Base-by-base conservation (phyloP, 1,140 invertebrate genomes). In the Philotrypesis tridentata region DNA sequence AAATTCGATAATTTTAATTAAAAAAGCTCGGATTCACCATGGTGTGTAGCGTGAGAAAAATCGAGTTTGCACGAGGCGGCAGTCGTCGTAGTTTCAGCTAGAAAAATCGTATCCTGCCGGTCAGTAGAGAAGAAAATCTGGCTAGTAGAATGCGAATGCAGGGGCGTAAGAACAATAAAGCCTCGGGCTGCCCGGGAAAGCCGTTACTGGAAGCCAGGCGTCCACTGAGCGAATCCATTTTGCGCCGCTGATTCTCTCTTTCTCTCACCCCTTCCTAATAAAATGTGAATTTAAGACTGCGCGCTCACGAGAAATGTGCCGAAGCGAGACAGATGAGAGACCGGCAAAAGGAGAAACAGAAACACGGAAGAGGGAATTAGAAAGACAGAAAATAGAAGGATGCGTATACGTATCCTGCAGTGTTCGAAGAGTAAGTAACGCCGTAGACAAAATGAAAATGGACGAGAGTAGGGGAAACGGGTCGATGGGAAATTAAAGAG, bases 141-240 rank as follows among this genome's bases (percentile, higher is more conserved):
- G 29, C 2, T 71, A 14, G 25, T 25, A 7, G 63, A 29, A 12
- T 27, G 9, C 25, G 12, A 29, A 4, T 6, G 25, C 1, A 37
- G 25, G 21, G 12, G 68, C 7, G 48, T 55, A 55, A 25, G n/a
- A 65, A 73, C 14, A 21, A 80, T 67, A 74, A 80, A 72, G 48
- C 67, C 21, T 40, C 63, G 9, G 2, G 27, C 68, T 33, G n/a
- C 25, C 25, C n/a, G 23, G 55, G 40, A 76, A 61, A 7, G 80
- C 43, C 43, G 37, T 82, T 82, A 82, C 61, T 73, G 80, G 31
- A 37, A 5, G 4, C 17, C 23, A 14, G 11, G 43, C 63, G 40
- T 48, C 72, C 63, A 55, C 40, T 75, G 73, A 37, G 33, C 27
- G 65, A 81, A 81, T 81, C 43, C 61, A 81, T 82, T 82, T 82